A percentile compares a stretch with the other conserved stretches of the same genome.
phyloP scores from a whole-genome alignment of 2,797 vertebrate species.

The Chelmon rostratus region DNA sequence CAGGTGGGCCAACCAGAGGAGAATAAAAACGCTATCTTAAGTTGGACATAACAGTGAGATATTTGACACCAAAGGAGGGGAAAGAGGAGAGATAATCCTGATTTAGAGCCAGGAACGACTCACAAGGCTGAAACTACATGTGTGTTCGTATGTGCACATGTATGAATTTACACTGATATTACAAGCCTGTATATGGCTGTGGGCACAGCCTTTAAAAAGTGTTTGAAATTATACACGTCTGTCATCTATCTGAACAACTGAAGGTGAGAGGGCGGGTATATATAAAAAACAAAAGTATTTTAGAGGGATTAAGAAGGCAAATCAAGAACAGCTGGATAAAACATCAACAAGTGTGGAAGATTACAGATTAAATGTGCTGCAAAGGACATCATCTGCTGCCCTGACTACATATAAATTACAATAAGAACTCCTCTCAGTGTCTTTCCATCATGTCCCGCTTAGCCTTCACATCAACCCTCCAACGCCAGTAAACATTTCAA shows the following conservation, averaged over 20 bases:
- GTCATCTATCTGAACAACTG: conserved; percentile 3
- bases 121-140: background rate
- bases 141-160: background rate
- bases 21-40: conserved; percentile 40
- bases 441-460: conserved; percentile 31
- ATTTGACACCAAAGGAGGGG: conserved; percentile 17
- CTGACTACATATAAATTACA: conserved; percentile 25
- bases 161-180: conserved; percentile 5
- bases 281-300: conserved; percentile 20
- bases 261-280: background rate
- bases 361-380: conserved; percentile 6
- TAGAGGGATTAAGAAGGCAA: background rate
- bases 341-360: conserved; percentile 8
- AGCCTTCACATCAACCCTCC: conserved; percentile 24
- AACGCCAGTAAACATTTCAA: conserved; percentile 59
- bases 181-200: background rate
- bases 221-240: background rate
- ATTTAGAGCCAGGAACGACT: background rate
- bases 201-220: background rate
- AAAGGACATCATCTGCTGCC: conserved; percentile 17
- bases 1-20: conserved; percentile 37
- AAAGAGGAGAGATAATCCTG: background rate
- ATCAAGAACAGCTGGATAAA: background rate
- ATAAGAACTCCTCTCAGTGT: conserved; percentile 2
- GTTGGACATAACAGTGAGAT: conserved; percentile 39